Conservation (phyloP, 2,888 invertebrate genomes). For the Epinotia bilunana region DNA sequence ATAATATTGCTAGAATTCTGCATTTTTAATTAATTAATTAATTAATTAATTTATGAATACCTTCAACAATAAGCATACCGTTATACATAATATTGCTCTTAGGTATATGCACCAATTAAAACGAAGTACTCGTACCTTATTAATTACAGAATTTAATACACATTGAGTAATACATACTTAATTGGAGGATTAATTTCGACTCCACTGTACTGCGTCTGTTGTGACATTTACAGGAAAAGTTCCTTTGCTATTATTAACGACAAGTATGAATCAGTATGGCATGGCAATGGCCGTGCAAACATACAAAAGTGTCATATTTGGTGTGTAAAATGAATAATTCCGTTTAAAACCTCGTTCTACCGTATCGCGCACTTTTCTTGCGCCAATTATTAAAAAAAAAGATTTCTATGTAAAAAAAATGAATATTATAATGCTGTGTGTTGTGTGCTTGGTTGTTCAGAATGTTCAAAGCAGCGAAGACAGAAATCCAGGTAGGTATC, state of each 20-base stretch:
- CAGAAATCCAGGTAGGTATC: background rate
- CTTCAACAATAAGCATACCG: too few species aligned
- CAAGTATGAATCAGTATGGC: background rate
- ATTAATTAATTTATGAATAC: too few species aligned
- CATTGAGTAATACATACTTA: too few species aligned
- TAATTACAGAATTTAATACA: too few species aligned
- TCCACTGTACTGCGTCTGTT: background rate
- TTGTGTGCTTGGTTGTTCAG: background rate
- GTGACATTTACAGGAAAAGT: slow-evolving; percentile 16
- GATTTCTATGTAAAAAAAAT: background rate
- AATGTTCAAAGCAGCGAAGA: background rate
- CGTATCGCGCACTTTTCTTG: background rate
- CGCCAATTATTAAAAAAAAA: background rate
- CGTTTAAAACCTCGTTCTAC: background rate
- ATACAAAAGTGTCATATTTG: background rate
- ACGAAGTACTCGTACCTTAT: too few species aligned
- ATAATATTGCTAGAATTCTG: too few species aligned
- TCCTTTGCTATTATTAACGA: background rate
- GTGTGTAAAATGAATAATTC: background rate
- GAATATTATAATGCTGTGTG: slow-evolving; percentile 14
- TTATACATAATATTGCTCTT: too few species aligned
- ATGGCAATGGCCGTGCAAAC: background rate
- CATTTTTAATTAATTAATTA: too few species aligned
- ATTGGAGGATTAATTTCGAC: background rate
- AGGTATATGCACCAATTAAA: too few species aligned